Conservation (phyloP, 2,113 vertebrate genomes). For the Oryzias curvinotus region DNA sequence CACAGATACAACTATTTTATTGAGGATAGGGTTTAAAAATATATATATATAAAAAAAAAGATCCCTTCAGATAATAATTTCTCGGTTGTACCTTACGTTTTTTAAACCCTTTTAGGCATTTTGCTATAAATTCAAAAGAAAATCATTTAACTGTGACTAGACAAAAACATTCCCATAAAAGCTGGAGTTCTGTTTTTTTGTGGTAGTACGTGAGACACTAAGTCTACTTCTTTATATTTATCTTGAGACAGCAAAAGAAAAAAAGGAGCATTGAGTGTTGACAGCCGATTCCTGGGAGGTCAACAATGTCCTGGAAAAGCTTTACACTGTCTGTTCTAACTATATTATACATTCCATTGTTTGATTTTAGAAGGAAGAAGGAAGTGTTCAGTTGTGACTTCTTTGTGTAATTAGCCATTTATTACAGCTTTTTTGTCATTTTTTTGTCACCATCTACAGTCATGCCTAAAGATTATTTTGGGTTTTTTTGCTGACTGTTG, state of each 20-base stretch:
- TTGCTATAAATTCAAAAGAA: not conserved
- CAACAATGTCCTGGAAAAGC: not conserved
- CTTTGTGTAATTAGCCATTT: not conserved
- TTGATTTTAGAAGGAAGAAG: not conserved
- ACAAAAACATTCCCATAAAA: conserved; percentile 42
- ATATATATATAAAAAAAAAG: too few species aligned
- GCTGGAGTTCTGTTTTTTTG: conserved; percentile 4
- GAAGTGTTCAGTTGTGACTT: not conserved
- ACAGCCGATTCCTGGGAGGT: conserved; percentile 5
- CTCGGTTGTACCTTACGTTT: not conserved
- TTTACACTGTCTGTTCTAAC: not conserved
- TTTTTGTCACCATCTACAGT: too few species aligned
- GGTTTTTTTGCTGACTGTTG: too few species aligned
- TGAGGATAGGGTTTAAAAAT: too few species aligned
- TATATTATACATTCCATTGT: not conserved
- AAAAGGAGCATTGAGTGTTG: conserved; percentile 7
- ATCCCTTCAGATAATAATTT: not conserved
- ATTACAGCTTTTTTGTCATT: too few species aligned
- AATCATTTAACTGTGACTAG: not conserved
- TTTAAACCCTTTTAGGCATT: not conserved
- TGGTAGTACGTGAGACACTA: not conserved
- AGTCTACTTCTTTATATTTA: conserved; percentile 25
- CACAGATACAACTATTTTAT: too few species aligned
- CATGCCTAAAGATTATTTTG: too few species aligned
- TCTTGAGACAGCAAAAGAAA: conserved; percentile 20